These are phyloP conservation scores for Dipus sagitta DNA, from an alignment of 2,797 vertebrate species.

Conservation along the genomic window DNA sequence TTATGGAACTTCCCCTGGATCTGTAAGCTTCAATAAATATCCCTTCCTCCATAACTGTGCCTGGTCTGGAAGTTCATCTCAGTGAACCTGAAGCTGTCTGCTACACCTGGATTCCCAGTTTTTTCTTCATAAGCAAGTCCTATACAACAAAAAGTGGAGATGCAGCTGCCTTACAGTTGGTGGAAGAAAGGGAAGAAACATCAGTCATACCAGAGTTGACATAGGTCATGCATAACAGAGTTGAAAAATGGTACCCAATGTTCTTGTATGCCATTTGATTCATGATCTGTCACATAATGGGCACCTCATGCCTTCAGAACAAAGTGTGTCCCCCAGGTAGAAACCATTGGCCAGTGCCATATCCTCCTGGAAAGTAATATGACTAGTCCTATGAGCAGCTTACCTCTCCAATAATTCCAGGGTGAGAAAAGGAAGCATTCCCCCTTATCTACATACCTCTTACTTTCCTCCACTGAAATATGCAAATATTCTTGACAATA, in stretches of 20 bases:
- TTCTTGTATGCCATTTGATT: neutral
- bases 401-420: neutral
- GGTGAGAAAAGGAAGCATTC: neutral
- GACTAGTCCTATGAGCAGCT: neutral
- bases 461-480: neutral
- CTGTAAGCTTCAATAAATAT: too few relatives aligned
- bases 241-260: neutral
- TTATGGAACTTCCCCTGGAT: too few relatives aligned
- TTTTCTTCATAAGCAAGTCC: slow-evolving; percentile 18
- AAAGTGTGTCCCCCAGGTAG: neutral
- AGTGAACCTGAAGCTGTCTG: too few relatives aligned
- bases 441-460: neutral
- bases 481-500: slow-evolving; percentile 35
- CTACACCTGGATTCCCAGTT: neutral
- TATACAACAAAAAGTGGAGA: neutral
- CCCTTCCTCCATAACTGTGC: too few relatives aligned
- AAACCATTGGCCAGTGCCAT: neutral
- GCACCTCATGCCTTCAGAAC: neutral
- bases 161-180: neutral
- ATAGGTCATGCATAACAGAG: neutral
- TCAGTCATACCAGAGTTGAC: neutral
- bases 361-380: neutral
- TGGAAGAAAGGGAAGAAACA: neutral
- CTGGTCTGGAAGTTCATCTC: too few relatives aligned
- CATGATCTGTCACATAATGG: neutral